A percentile compares a stretch with the other conserved stretches of the same genome.
phyloP scores from a whole-genome alignment of 2,797 vertebrate species.

The Bucorvus abyssinicus region DNA sequence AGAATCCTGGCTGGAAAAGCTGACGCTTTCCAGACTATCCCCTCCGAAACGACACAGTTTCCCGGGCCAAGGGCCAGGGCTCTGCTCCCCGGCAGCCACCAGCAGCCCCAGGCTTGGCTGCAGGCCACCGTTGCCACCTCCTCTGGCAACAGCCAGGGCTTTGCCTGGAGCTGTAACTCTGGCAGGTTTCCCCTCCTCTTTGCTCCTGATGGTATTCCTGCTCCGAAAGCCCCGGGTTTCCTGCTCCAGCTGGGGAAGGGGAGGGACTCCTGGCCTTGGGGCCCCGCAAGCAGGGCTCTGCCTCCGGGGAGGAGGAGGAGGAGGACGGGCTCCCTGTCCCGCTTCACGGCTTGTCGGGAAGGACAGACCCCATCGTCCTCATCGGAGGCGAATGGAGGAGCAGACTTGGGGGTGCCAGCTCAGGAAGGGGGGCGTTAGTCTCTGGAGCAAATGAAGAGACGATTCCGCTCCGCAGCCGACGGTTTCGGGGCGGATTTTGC shows the following conservation, averaged over 20 bases:
- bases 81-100: not conserved
- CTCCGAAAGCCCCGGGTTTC: not conserved
- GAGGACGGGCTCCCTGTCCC: not conserved
- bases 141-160: not conserved
- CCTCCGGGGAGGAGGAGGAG: not conserved
- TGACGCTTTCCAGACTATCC: fast-evolving
- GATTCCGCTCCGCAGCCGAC: not conserved
- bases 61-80: not conserved
- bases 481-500: not conserved
- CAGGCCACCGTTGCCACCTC: not conserved
- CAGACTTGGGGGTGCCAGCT: not conserved
- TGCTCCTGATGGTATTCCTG: not conserved
- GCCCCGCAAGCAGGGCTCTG: not conserved
- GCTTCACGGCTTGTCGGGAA: fast-evolving
- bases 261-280: slow-evolving; percentile 13
- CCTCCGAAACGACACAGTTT: fast-evolving
- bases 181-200: not conserved
- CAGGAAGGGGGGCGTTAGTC: not conserved
- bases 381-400: fast-evolving
- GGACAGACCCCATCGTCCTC: not conserved
- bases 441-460: not conserved
- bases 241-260: slow-evolving; percentile 9
- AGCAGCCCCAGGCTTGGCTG: not conserved
- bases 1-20: not conserved
- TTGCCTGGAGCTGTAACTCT: not conserved